Conservation (phyloP, 1,140 invertebrate species). For the Neodiprion lecontei region DNA sequence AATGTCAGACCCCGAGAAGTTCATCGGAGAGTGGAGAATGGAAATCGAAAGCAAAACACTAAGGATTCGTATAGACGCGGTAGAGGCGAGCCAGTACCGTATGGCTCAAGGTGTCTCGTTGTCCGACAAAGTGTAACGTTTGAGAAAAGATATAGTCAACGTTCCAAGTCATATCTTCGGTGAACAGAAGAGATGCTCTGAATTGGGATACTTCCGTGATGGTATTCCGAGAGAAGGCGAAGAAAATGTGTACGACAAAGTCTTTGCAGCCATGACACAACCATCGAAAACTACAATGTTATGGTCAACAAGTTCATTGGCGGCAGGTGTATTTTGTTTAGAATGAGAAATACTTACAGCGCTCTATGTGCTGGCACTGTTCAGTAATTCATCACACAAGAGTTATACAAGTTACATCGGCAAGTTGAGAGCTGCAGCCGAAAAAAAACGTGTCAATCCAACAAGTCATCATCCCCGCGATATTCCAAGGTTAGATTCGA, state of each 20-base stretch:
- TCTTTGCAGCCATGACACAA: slow-evolving; percentile 10
- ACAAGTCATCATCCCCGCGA: no score
- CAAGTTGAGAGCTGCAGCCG: neutral
- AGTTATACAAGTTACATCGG: neutral
- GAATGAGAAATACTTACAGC: slow-evolving; percentile 36
- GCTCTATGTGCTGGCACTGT: slow-evolving; percentile 35
- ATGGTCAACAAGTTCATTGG: slow-evolving; percentile 41
- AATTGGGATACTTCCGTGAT: slow-evolving; percentile 14
- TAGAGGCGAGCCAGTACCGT: slow-evolving; percentile 3
- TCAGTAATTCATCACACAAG: slow-evolving; percentile 35
- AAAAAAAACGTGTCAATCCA: neutral
- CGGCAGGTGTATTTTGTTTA: slow-evolving; percentile 48
- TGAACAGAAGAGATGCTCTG: slow-evolving; percentile 24
- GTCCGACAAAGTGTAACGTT: neutral
- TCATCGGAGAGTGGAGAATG: neutral
- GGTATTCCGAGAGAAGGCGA: neutral
- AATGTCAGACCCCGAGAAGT: no score
- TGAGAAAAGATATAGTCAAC: slow-evolving; percentile 26
- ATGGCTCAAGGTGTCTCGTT: neutral
- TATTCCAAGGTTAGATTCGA: no score
- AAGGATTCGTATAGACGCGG: neutral
- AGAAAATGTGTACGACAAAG: slow-evolving; percentile 12
- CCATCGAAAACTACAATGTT: neutral
- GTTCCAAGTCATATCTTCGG: slow-evolving; percentile 33
- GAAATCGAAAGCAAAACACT: neutral